Conservation (phyloP, 2,113 vertebrate species). For the Pogona vitticeps region DNA sequence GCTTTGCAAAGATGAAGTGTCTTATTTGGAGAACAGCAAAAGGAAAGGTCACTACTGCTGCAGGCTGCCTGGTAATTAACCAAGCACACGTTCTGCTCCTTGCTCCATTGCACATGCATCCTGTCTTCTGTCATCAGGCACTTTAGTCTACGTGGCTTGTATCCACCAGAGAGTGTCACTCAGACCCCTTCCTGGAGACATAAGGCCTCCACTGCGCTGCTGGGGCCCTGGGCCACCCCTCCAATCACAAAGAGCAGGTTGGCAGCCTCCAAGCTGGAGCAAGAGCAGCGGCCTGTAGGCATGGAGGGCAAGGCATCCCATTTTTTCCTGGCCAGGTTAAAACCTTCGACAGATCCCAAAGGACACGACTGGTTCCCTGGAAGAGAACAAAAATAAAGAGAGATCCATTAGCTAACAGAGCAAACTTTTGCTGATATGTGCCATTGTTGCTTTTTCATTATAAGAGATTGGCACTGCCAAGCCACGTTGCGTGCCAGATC, state of each 20-base stretch:
- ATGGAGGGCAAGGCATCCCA: slow-evolving; percentile 90
- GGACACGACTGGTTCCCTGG: slow-evolving; percentile 94
- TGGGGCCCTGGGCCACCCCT: slow-evolving; percentile 94
- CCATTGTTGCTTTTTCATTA: neutral
- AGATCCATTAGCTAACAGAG: neutral
- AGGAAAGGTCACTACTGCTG: neutral
- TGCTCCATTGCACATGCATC: neutral
- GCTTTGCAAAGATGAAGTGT: slow-evolving; percentile 39
- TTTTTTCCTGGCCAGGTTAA: slow-evolving; percentile 86
- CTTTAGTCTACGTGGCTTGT: slow-evolving; percentile 59
- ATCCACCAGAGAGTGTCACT: slow-evolving; percentile 22
- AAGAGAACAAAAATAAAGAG: slow-evolving; percentile 26
- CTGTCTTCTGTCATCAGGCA: slow-evolving; percentile 62
- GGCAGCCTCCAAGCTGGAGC: slow-evolving; percentile 81
- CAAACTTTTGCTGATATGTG: neutral
- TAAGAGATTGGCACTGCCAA: neutral
- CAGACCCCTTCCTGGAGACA: slow-evolving; percentile 87
- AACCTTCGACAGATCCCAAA: slow-evolving; percentile 89
- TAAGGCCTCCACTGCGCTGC: slow-evolving; percentile 89
- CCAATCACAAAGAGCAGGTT: slow-evolving; percentile 89
- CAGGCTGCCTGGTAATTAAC: accelerated
- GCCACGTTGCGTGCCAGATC: neutral
- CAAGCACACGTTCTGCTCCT: neutral
- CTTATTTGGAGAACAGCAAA: slow-evolving; percentile 11
- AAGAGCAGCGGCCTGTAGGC: slow-evolving; percentile 93